Conservation (phyloP, 2,888 invertebrate genomes). For the Xestia rhomboidea region DNA sequence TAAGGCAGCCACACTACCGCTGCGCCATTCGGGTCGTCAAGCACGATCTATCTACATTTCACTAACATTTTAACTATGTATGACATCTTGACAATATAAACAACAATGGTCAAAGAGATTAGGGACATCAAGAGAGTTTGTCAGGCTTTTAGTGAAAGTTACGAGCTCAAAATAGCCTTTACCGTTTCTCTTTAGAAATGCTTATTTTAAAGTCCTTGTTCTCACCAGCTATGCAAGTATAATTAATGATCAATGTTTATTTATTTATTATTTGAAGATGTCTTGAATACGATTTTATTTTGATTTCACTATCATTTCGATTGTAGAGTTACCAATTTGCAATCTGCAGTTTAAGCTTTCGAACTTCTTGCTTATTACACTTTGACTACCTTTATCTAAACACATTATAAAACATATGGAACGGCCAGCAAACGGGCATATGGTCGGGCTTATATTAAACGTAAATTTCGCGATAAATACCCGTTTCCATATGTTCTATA, state of each 20-base stretch:
- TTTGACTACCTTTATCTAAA: too few relatives aligned
- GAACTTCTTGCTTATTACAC: neutral
- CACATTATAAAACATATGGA: too few relatives aligned
- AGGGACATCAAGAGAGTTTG: slow-evolving; percentile 24
- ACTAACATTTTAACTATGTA: neutral
- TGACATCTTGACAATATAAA: slow-evolving; percentile 7
- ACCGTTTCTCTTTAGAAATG: slow-evolving; percentile 28
- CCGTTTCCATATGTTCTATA: too few relatives aligned
- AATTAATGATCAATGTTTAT: neutral
- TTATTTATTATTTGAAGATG: neutral
- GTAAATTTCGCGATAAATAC: too few relatives aligned
- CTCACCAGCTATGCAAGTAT: neutral
- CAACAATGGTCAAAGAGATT: slow-evolving; percentile 13
- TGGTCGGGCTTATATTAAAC: too few relatives aligned
- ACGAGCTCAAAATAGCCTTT: neutral
- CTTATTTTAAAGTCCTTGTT: slow-evolving; percentile 4
- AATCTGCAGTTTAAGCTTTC: neutral
- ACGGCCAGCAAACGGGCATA: too few relatives aligned
- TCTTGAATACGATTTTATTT: neutral
- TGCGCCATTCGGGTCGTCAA: too few relatives aligned
- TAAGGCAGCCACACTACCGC: too few relatives aligned
- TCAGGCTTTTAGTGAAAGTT: slow-evolving; percentile 32
- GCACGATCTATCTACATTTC: neutral
- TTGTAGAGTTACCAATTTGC: too few relatives aligned
- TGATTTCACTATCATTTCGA: neutral